phyloP scores from a whole-genome alignment of 1,140 invertebrate species.

The Diorhabda carinulata region DNA sequence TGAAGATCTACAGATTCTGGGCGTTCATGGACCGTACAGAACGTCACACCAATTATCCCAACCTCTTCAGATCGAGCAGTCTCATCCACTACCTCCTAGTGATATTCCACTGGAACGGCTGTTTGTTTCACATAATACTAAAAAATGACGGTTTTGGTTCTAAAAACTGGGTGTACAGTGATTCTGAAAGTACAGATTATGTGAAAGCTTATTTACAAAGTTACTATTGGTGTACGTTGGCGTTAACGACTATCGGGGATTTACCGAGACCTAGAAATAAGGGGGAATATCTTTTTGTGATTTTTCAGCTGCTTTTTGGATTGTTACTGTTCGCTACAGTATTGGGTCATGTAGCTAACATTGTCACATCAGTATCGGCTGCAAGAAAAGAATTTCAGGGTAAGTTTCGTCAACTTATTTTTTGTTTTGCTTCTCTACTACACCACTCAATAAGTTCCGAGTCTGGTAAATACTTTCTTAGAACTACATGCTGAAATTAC shows the following conservation, averaged over 20 bases:
- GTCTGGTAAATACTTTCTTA: no score
- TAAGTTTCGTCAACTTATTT: constrained; percentile 51
- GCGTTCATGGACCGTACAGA: constrained; percentile 97
- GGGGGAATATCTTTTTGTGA: constrained; percentile 83
- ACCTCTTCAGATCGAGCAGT: constrained; percentile 90
- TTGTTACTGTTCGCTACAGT: constrained; percentile 88
- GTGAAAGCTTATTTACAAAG: constrained; percentile 94
- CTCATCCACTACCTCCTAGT: constrained; percentile 95
- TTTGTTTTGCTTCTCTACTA: no score
- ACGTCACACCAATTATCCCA: constrained; percentile 97
- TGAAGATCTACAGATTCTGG: constrained; percentile 68
- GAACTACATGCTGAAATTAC: no score
- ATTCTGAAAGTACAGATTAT: constrained; percentile 78
- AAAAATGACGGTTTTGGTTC: constrained; percentile 91
- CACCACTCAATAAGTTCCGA: no score
- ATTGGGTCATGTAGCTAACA: constrained; percentile 90
- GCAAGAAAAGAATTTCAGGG: constrained; percentile 94
- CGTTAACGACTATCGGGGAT: constrained; percentile 87
- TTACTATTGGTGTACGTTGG: constrained; percentile 97
- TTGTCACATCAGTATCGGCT: constrained; percentile 91
- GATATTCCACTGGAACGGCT: constrained; percentile 99
- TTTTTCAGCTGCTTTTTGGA: constrained; percentile 84
- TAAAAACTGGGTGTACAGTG: constrained; percentile 85
- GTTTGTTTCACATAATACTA: constrained; percentile 93
- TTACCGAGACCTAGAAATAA: constrained; percentile 77